Conservation (phyloP, 2,797 vertebrate species). For the Schizopygopsis pylzovi region DNA sequence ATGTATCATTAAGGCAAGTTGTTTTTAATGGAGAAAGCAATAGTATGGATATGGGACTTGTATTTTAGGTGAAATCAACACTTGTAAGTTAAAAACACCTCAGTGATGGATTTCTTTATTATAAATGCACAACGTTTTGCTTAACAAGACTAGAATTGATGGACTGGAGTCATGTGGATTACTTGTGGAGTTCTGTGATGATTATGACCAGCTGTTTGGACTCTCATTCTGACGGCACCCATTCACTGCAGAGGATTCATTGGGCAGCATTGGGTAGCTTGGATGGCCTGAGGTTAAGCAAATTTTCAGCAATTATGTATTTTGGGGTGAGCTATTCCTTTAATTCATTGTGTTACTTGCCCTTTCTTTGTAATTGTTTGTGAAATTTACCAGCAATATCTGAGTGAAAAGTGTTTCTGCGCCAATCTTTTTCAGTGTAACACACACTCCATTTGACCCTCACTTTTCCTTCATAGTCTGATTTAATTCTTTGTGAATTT, state of each 20-base stretch:
- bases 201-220: background rate
- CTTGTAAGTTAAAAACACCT: background rate
- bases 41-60: background rate
- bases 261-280: background rate
- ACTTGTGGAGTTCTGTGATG: background rate
- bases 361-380: background rate
- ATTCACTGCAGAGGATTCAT: background rate
- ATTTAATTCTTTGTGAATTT: slow-evolving; percentile 77
- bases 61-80: background rate
- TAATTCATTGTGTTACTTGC: background rate
- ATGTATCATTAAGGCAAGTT: background rate
- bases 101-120: background rate
- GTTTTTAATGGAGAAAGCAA: background rate
- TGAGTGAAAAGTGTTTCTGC: background rate
- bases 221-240: background rate
- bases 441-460: background rate
- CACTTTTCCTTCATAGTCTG: slow-evolving; percentile 62
- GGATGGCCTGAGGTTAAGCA: background rate
- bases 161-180: background rate
- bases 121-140: background rate
- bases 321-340: background rate
- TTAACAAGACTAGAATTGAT: background rate
- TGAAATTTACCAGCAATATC: background rate
- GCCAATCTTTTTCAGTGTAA: background rate
- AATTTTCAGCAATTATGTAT: background rate